phyloP scores from a whole-genome alignment of 2,113 vertebrate genomes.

The Prionailurus bengalensis region DNA sequence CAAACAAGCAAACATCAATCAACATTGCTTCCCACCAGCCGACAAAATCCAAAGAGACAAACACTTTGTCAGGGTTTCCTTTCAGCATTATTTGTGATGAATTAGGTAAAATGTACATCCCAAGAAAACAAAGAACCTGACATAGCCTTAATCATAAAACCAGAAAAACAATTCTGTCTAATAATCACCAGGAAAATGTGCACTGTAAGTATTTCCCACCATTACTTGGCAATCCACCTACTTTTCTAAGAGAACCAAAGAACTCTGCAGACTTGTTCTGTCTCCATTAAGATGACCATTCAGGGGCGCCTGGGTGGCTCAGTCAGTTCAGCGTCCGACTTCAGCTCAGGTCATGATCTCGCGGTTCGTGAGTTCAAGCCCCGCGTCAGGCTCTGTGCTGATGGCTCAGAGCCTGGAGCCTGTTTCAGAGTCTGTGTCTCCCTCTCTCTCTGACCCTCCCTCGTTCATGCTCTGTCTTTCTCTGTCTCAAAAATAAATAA shows the following conservation, averaged over 20 bases:
- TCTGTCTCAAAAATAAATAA: no score
- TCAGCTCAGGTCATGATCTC: no score
- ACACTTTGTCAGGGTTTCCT: background rate
- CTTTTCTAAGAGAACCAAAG: background rate
- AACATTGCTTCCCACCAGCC: background rate
- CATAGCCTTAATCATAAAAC: background rate
- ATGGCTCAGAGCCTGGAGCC: no score
- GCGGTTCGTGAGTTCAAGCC: no score
- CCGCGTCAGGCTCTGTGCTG: no score
- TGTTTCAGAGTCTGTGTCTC: no score
- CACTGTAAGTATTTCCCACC: background rate
- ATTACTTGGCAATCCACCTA: background rate
- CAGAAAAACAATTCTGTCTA: background rate
- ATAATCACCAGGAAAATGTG: background rate
- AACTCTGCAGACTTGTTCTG: background rate
- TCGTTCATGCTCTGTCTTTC: no score
- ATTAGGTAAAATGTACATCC: background rate
- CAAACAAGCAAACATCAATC: background rate
- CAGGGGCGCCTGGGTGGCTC: background rate
- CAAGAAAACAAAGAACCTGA: conserved; percentile 22
- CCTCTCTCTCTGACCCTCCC: no score
- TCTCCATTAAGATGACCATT: background rate
- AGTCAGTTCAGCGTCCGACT: no score
- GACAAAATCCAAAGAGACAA: conserved; percentile 5
- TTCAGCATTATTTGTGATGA: conserved; percentile 27